Conservation (phyloP, 2,797 vertebrate genomes). For the Lacerta viridis region DNA sequence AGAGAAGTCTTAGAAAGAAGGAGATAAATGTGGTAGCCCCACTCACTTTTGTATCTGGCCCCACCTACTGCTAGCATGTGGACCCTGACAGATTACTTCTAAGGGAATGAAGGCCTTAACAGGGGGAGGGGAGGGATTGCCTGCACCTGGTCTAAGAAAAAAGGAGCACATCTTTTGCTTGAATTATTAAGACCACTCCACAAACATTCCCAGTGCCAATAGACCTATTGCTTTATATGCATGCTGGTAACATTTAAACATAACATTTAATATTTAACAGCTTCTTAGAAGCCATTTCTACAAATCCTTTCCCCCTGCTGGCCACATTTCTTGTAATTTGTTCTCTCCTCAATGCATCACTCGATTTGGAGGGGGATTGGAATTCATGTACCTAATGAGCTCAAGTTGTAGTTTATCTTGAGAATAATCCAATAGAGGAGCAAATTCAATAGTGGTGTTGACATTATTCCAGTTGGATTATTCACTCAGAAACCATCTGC, state of each 20-base stretch:
- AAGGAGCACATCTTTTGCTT: too few species aligned
- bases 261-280: neutral
- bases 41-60: too few species aligned
- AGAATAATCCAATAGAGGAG: conserved; percentile 23
- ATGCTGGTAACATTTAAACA: neutral
- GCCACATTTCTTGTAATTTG: neutral
- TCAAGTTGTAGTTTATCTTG: neutral
- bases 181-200: neutral
- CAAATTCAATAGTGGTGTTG: conserved; percentile 8
- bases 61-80: too few species aligned
- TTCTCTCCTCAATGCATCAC: neutral
- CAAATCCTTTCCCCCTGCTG: neutral
- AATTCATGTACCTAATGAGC: conserved; percentile 9
- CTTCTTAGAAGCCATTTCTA: neutral
- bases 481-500: neutral
- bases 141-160: neutral
- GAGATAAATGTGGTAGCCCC: too few species aligned
- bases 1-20: too few species aligned
- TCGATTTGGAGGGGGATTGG: neutral
- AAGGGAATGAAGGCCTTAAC: too few species aligned
- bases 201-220: neutral
- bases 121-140: too few species aligned
- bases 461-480: conserved; percentile 29
- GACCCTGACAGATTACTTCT: too few species aligned
- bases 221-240: fast-evolving